phyloP scores from a whole-genome alignment of 2,797 vertebrate genomes.

The Chaunax sp. region DNA sequence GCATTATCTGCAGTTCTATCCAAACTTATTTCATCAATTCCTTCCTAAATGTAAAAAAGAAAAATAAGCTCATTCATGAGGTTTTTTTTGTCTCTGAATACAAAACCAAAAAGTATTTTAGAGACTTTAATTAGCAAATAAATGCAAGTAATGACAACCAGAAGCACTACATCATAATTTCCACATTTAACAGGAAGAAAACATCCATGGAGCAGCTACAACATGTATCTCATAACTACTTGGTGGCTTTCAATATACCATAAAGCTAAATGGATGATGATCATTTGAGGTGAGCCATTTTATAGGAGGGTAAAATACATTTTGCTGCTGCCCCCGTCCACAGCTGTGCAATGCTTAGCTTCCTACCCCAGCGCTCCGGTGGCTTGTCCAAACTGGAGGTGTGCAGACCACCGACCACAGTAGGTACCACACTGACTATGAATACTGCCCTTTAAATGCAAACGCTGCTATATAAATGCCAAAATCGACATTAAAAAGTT shows the following conservation, averaged over 20 bases:
- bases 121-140: conserved; percentile 9
- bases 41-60: background rate
- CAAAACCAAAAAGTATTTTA: conserved; percentile 3
- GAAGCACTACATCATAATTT: conserved; percentile 1
- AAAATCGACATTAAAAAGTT: background rate
- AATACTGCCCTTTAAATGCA: background rate
- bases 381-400: too few species aligned
- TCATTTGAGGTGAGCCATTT: too few species aligned
- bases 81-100: background rate
- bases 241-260: too few species aligned
- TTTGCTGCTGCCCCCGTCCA: too few species aligned
- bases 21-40: conserved; percentile 2
- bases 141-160: conserved; percentile 17
- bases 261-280: too few species aligned
- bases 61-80: background rate
- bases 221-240: conserved; percentile 5
- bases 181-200: conserved; percentile 17
- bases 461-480: background rate
- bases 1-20: conserved; percentile 33
- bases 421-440: background rate
- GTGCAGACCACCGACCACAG: background rate
- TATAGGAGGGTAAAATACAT: too few species aligned
- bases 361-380: too few species aligned
- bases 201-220: conserved; percentile 9
- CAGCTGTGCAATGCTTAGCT: too few species aligned